phyloP scores from a whole-genome alignment of 2,888 invertebrate species.

The Gnatocerus cornutus region DNA sequence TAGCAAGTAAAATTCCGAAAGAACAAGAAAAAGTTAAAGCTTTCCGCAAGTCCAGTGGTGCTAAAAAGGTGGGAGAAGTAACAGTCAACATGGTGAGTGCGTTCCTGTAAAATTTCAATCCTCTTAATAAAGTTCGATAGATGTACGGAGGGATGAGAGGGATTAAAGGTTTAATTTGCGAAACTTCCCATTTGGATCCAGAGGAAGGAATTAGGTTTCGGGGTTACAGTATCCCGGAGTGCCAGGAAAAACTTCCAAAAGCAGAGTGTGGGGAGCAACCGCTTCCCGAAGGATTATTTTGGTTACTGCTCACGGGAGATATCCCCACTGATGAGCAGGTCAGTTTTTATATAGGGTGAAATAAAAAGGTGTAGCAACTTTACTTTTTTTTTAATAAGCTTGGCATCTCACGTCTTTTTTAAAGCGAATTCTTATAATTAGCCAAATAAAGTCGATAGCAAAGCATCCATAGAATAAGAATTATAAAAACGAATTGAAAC shows the following conservation, averaged over 20 bases:
- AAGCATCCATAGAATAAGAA: no score
- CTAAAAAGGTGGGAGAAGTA: slow-evolving; percentile 93
- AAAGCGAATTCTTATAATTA: no score
- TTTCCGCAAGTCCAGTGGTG: slow-evolving; percentile 91
- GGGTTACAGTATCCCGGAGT: slow-evolving; percentile 94
- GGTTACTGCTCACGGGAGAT: slow-evolving; percentile 92
- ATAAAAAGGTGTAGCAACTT: no score
- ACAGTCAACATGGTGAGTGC: slow-evolving; percentile 94
- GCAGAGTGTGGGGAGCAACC: slow-evolving; percentile 87
- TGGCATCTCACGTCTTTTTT: no score
- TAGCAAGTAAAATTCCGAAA: slow-evolving; percentile 89
- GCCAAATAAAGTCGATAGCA: no score
- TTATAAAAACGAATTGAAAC: no score
- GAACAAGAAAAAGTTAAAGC: slow-evolving; percentile 92
- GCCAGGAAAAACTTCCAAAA: slow-evolving; percentile 89
- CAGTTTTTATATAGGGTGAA: no score
- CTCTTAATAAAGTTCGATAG: no score
- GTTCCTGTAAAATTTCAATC: not conserved
- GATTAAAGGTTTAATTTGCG: slow-evolving; percentile 95
- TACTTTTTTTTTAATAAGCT: no score
- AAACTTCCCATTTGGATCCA: slow-evolving; percentile 94
- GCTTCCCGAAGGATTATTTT: slow-evolving; percentile 95
- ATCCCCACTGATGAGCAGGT: slow-evolving; percentile 86
- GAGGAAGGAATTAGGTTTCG: slow-evolving; percentile 97
- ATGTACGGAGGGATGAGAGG: slow-evolving; percentile 98